phyloP scores from a whole-genome alignment of 2,113 vertebrate species.

The Microcebus tavaratra region DNA sequence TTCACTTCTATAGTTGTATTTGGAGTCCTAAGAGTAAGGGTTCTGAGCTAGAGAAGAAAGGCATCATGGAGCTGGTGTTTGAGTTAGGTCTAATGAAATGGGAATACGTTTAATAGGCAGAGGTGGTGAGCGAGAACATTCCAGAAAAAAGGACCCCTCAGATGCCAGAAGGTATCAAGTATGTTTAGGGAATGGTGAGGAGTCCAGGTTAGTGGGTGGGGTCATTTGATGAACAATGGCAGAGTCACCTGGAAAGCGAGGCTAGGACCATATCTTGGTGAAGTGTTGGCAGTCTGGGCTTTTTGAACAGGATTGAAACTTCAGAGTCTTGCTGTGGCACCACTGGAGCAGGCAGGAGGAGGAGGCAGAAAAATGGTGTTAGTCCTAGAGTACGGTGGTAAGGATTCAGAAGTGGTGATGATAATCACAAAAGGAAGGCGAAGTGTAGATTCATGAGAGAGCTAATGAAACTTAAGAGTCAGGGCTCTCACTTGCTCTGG shows the following conservation, averaged over 20 bases:
- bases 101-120: not conserved
- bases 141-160: not conserved
- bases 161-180: not conserved
- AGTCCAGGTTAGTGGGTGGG: not conserved
- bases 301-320: not conserved
- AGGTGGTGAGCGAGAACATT: not conserved
- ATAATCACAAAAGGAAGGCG: not conserved
- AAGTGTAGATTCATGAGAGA: not conserved
- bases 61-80: not conserved
- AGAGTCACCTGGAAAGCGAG: not conserved
- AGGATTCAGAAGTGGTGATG: not conserved
- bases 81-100: not conserved
- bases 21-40: not conserved
- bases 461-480: not conserved
- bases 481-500: not conserved
- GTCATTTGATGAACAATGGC: not conserved
- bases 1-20: not conserved
- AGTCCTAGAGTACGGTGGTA: not conserved
- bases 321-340: not conserved
- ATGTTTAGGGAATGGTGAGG: not conserved
- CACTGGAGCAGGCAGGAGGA: not conserved
- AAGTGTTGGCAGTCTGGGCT: not conserved
- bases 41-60: not conserved
- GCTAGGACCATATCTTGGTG: not conserved
- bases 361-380: not conserved